A percentile compares a stretch with the other conserved stretches of the same genome.
phyloP scores from a whole-genome alignment of 2,888 invertebrate species.

The Fabriciana adippe region DNA sequence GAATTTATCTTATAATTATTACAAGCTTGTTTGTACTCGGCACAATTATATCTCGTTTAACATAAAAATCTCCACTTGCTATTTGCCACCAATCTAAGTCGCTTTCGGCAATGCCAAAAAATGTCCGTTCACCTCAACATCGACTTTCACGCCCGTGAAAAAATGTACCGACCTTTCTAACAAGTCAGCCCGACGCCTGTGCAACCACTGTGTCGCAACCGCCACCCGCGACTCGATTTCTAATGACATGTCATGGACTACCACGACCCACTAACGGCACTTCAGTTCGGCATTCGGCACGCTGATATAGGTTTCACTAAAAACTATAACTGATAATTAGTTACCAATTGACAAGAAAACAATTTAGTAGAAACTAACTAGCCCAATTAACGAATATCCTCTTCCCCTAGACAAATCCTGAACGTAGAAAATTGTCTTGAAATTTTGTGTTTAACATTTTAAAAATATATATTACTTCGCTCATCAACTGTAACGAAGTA shows the following conservation, averaged over 20 bases:
- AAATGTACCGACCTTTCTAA: conserved; percentile 69
- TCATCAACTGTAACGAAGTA: background rate
- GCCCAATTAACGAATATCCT: no score
- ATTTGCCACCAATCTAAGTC: conserved; percentile 47
- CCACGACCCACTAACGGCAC: conserved; percentile 22
- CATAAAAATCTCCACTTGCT: conserved; percentile 45
- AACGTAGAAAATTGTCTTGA: background rate
- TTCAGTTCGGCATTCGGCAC: background rate
- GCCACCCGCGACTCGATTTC: conserved; percentile 46
- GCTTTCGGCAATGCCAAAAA: conserved; percentile 67
- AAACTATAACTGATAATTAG: background rate
- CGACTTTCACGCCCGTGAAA: conserved; percentile 71
- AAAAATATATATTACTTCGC: background rate
- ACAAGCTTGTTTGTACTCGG: background rate
- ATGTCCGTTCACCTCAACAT: conserved; percentile 54
- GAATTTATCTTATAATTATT: no score
- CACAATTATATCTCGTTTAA: conserved; percentile 5
- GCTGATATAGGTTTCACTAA: background rate
- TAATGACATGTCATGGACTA: conserved; percentile 41
- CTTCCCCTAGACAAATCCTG: background rate
- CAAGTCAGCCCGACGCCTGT: conserved; percentile 42
- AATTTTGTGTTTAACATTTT: background rate
- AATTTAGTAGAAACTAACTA: no score
- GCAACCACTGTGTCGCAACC: conserved; percentile 55
- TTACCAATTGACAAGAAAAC: background rate